A percentile compares a stretch with the other conserved stretches of the same genome.
These are phyloP conservation scores for Arothron firmamentum DNA, from an alignment of 2,113 vertebrate genomes.

Conservation along the genomic window DNA sequence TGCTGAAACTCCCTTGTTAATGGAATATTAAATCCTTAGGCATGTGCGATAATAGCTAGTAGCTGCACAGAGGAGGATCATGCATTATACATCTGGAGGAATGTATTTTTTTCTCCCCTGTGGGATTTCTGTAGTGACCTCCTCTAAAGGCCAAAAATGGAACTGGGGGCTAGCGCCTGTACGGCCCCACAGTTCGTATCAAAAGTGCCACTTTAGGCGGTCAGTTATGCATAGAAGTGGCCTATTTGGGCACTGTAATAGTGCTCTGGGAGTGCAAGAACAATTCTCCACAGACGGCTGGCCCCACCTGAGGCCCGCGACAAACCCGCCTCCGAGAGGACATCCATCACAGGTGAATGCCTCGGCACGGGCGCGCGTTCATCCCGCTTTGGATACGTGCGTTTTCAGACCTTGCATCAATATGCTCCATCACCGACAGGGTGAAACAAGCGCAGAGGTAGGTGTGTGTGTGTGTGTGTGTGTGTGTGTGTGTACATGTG, in stretches of 20 bases:
- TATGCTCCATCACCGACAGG: constrained; percentile 25
- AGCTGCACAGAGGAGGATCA: background rate
- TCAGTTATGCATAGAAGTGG: constrained; percentile 47
- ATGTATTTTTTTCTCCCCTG: background rate
- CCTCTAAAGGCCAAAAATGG: background rate
- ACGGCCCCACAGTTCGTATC: constrained; percentile 1
- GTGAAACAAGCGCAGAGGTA: constrained; percentile 1
- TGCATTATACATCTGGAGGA: background rate
- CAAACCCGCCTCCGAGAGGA: constrained; percentile 26
- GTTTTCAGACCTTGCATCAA: constrained; percentile 8
- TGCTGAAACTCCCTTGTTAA: constrained; percentile 20
- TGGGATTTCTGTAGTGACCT: background rate
- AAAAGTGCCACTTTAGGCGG: background rate
- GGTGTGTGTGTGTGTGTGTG: constrained; percentile 21
- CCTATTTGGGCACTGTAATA: constrained; percentile 28
- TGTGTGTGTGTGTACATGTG: constrained; percentile 23
- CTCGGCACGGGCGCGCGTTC: constrained; percentile 3
- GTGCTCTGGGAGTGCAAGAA: background rate
- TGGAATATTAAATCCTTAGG: constrained; percentile 34
- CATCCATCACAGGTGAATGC: constrained; percentile 8
- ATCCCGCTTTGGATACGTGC: background rate
- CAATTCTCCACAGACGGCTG: background rate
- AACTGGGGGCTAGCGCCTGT: constrained; percentile 5
- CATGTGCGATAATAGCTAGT: constrained; percentile 9
- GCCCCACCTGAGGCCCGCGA: constrained; percentile 1